Evolutionary conservation across 2,797 vertebrate genomes (phyloP).

Genomic region (Clarias pachynema): DNA sequence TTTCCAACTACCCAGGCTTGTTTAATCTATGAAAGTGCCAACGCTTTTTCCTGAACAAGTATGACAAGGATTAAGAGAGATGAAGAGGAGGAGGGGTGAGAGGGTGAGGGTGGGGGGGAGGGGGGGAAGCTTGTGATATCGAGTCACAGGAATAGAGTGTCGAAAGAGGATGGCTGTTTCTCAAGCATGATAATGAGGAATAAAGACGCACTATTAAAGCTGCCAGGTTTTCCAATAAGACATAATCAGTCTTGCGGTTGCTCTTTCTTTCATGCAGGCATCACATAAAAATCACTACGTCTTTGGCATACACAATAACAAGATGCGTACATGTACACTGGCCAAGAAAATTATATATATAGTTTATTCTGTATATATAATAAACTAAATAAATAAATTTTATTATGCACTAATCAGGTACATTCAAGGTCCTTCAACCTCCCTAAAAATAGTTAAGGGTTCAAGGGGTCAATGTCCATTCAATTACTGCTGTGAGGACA

Average conservation of each 20-base stretch:
- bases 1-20: constrained; percentile 50
- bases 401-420: not conserved
- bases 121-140: constrained; percentile 21
- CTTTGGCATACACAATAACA: not conserved
- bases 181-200: constrained; percentile 58
- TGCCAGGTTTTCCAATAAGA: constrained; percentile 46
- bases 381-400: not conserved
- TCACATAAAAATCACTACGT: not conserved
- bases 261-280: constrained; percentile 12
- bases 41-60: constrained; percentile 63
- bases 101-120: not conserved
- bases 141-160: constrained; percentile 51
- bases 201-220: constrained; percentile 49
- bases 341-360: constrained; percentile 3
- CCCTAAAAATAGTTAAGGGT: not conserved
- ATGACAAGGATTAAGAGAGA: constrained; percentile 67
- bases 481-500: constrained; percentile 5
- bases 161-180: constrained; percentile 59
- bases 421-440: not conserved
- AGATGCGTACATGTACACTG: not conserved
- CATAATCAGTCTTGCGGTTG: constrained; percentile 59
- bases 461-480: constrained; percentile 1
- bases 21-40: constrained; percentile 70
- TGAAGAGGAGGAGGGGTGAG: constrained; percentile 5
- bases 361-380: not conserved